Conservation (phyloP, 2,888 invertebrate genomes). For the Chaetogeoica ovagalla region DNA sequence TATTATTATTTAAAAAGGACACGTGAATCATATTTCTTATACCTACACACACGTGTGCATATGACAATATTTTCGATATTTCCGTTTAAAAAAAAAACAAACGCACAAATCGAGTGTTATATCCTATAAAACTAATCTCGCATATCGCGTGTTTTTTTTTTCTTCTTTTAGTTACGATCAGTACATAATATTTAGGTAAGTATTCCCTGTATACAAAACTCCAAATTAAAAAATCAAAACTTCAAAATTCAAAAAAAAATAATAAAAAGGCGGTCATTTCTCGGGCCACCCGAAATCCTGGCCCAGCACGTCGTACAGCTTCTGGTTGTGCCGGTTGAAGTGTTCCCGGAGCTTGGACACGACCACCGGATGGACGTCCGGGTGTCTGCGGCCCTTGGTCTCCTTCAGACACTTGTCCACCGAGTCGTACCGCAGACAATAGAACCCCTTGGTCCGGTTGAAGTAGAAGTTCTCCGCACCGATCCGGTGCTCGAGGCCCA, state of each 20-base stretch:
- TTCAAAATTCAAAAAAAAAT: neutral
- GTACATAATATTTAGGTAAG: too few species aligned
- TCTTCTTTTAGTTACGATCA: too few species aligned
- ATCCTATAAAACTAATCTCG: too few species aligned
- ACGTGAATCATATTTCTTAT: too few species aligned
- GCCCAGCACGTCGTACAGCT: slow-evolving; percentile 89
- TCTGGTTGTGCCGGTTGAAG: slow-evolving; percentile 88
- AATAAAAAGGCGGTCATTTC: slow-evolving; percentile 63
- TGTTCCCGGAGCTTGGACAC: slow-evolving; percentile 83
- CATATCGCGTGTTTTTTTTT: too few species aligned
- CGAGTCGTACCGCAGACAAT: slow-evolving; percentile 58
- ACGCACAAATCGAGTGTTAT: too few species aligned
- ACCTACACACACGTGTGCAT: too few species aligned
- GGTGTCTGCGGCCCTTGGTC: slow-evolving; percentile 83
- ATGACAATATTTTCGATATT: too few species aligned
- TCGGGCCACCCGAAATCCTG: slow-evolving; percentile 93
- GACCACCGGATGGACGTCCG: slow-evolving; percentile 64
- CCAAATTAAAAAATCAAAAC: neutral
- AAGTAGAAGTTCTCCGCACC: slow-evolving; percentile 90
- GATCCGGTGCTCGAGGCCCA: slow-evolving; percentile 65
- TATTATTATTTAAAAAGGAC: too few species aligned
- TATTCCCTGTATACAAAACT: slow-evolving; percentile 32
- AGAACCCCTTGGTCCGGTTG: slow-evolving; percentile 86
- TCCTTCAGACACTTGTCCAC: slow-evolving; percentile 78
- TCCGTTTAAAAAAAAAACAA: too few species aligned